phyloP scores from a whole-genome alignment of 1,140 invertebrate genomes.

The Mylabris phalerata region DNA sequence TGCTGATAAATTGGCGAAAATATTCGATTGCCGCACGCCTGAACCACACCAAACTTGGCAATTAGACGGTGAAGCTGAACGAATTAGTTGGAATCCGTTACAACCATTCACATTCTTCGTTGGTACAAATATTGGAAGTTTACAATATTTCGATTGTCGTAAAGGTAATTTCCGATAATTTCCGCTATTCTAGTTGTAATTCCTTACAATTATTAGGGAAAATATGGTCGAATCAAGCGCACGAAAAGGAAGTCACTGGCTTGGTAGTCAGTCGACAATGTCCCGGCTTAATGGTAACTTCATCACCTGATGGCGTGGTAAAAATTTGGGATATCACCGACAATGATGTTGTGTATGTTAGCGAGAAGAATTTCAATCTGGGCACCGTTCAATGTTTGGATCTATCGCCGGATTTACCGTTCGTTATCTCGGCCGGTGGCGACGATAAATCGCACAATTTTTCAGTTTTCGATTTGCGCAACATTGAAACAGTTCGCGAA shows the following conservation, averaged over 20 bases:
- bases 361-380: slow-evolving; percentile 56
- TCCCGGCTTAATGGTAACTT: slow-evolving; percentile 63
- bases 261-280: slow-evolving; percentile 60
- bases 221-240: slow-evolving; percentile 71
- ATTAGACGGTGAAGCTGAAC: slow-evolving; percentile 76
- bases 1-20: slow-evolving; percentile 58
- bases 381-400: slow-evolving; percentile 68
- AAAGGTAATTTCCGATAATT: slow-evolving; percentile 28
- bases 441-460: slow-evolving; percentile 75
- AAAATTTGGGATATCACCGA: slow-evolving; percentile 70
- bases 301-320: slow-evolving; percentile 63
- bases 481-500: slow-evolving; percentile 47
- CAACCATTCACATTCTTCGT: slow-evolving; percentile 68
- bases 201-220: slow-evolving; percentile 41
- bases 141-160: slow-evolving; percentile 75
- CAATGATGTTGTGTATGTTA: slow-evolving; percentile 23
- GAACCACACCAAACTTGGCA: slow-evolving; percentile 62
- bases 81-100: slow-evolving; percentile 75
- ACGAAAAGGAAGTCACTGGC: slow-evolving; percentile 75
- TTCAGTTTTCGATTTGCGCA: slow-evolving; percentile 65
- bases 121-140: slow-evolving; percentile 69
- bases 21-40: slow-evolving; percentile 72
- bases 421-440: slow-evolving; percentile 72
- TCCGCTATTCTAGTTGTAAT: no score
- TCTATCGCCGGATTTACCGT: slow-evolving; percentile 72